Conservation (phyloP, 2,888 invertebrate species). For the Nudaria mundana region DNA sequence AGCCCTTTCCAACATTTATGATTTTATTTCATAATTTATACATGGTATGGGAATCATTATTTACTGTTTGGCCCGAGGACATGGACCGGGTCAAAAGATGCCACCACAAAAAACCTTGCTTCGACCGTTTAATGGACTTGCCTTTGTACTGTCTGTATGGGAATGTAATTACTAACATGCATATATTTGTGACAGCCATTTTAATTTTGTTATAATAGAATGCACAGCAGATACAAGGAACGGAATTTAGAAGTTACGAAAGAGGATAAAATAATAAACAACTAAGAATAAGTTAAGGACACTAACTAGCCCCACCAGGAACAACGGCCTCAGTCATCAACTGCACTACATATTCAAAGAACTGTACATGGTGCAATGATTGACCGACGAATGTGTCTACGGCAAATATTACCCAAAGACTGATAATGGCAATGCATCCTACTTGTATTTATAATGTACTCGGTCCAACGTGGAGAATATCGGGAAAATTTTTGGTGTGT, state of each 20-base stretch:
- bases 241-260: background rate
- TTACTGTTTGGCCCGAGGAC: conserved; percentile 66
- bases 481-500: too few relatives aligned
- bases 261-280: too few relatives aligned
- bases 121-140: conserved; percentile 47
- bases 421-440: too few relatives aligned
- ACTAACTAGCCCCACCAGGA: too few relatives aligned
- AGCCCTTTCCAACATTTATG: conserved; percentile 45
- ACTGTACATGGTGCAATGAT: too few relatives aligned
- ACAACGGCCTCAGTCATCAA: too few relatives aligned
- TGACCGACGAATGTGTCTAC: too few relatives aligned
- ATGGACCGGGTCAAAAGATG: conserved; percentile 56
- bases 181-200: conserved; percentile 28
- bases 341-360: too few relatives aligned
- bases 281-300: too few relatives aligned
- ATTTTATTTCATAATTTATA: conserved; percentile 66
- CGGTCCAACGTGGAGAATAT: too few relatives aligned
- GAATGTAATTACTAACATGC: conserved; percentile 40
- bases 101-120: conserved; percentile 54
- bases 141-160: conserved; percentile 40
- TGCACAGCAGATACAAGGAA: background rate
- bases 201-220: conserved; percentile 6
- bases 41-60: conserved; percentile 60
- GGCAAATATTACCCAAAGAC: too few relatives aligned
- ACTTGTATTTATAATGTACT: too few relatives aligned